Conservation (phyloP, 2,113 vertebrate species). For the Spilogale gracilis region DNA sequence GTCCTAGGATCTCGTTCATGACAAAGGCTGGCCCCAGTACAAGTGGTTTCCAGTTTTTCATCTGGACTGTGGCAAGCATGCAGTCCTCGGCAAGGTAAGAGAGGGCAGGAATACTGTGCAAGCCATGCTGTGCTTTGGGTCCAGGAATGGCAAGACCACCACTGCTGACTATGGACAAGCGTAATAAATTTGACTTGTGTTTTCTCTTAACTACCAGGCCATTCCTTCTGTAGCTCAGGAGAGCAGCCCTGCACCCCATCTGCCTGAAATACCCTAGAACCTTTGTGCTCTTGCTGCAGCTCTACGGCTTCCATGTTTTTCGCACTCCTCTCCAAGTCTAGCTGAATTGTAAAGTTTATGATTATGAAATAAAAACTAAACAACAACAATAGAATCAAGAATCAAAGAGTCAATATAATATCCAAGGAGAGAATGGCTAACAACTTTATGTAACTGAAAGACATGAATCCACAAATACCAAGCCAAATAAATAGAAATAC, state of each 20-base stretch:
- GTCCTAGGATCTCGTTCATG: neutral
- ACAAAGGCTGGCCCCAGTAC: neutral
- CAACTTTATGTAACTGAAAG: neutral
- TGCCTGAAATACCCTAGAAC: neutral
- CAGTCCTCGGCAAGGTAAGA: neutral
- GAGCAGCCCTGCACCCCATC: neutral
- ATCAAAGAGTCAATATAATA: neutral
- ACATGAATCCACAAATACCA: neutral
- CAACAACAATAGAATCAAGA: neutral
- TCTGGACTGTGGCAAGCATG: neutral
- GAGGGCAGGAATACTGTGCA: neutral
- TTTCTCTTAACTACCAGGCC: neutral
- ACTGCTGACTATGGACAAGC: neutral
- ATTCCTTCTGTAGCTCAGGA: neutral
- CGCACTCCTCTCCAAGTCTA: neutral
- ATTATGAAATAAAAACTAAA: neutral
- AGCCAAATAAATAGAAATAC: neutral
- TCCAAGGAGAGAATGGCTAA: neutral
- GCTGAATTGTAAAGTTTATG: neutral
- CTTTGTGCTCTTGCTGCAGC: neutral
- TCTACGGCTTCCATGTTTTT: neutral
- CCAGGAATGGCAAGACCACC: neutral
- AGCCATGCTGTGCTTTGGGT: neutral
- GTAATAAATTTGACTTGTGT: neutral
- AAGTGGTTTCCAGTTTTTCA: neutral